These are phyloP conservation scores for Neoascia interrupta DNA, from an alignment of 2,888 invertebrate genomes.

Conservation along the genomic window DNA sequence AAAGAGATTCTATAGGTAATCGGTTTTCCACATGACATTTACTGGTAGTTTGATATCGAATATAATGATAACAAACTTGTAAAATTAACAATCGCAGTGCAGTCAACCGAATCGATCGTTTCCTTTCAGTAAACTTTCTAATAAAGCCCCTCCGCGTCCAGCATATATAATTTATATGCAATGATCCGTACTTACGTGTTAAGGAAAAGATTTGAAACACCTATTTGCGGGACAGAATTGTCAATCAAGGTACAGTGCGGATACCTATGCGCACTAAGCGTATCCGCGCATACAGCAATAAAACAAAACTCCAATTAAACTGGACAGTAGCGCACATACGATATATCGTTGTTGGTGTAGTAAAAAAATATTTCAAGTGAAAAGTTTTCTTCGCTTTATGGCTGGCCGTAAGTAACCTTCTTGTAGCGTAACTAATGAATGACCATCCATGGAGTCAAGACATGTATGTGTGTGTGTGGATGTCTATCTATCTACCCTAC, in stretches of 20 bases:
- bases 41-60: background rate
- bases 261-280: background rate
- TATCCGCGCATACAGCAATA: slow-evolving; percentile 27
- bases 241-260: slow-evolving; percentile 32
- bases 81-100: background rate
- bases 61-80: background rate
- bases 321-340: slow-evolving; percentile 35
- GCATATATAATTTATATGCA: slow-evolving; percentile 28
- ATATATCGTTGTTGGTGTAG: background rate
- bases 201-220: slow-evolving; percentile 10
- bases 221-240: slow-evolving; percentile 32
- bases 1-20: slow-evolving; percentile 32
- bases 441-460: slow-evolving; percentile 26
- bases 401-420: slow-evolving; percentile 57
- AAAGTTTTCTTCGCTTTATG: slow-evolving; percentile 52
- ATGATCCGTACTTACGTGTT: background rate
- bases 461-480: background rate
- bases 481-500: slow-evolving; percentile 34
- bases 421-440: slow-evolving; percentile 65
- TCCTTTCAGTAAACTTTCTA: slow-evolving; percentile 42
- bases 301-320: slow-evolving; percentile 55
- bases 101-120: slow-evolving; percentile 34
- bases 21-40: slow-evolving; percentile 48
- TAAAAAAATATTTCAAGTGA: slow-evolving; percentile 53
- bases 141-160: too few relatives aligned